phyloP scores from a whole-genome alignment of 2,113 vertebrate species.

The Onychorhynchus coronatus region DNA sequence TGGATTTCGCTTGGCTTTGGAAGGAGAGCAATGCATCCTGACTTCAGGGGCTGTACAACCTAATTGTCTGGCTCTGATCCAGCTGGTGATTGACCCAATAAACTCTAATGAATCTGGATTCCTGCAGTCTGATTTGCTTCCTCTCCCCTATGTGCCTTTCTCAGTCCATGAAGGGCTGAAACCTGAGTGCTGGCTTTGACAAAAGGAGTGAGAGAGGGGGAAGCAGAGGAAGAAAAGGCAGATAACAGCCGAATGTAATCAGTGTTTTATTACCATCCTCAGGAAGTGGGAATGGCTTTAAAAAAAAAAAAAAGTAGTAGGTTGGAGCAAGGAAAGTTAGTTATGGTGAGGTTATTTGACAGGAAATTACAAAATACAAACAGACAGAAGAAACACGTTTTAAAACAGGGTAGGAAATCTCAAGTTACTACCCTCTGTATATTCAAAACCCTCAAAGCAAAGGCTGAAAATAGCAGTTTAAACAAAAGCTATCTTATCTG shows the following conservation, averaged over 20 bases:
- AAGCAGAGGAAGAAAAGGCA: slow-evolving; percentile 55
- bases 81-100: slow-evolving; percentile 67
- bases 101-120: slow-evolving; percentile 68
- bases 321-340: slow-evolving; percentile 79
- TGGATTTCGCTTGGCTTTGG: not conserved
- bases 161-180: slow-evolving; percentile 50
- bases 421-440: slow-evolving; percentile 71
- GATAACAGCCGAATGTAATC: slow-evolving; percentile 78
- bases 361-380: slow-evolving; percentile 84
- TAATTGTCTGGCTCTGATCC: slow-evolving; percentile 49
- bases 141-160: slow-evolving; percentile 15
- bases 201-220: slow-evolving; percentile 37
- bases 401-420: slow-evolving; percentile 76
- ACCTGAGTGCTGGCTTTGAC: slow-evolving; percentile 55
- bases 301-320: slow-evolving; percentile 1
- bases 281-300: slow-evolving; percentile 73
- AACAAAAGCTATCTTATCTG: slow-evolving; percentile 82
- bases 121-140: slow-evolving; percentile 69
- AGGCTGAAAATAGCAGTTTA: slow-evolving; percentile 79
- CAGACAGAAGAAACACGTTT: slow-evolving; percentile 79
- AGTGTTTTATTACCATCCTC: slow-evolving; percentile 81
- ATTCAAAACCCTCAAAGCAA: slow-evolving; percentile 76
- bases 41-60: not conserved
- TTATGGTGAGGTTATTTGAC: slow-evolving; percentile 80
- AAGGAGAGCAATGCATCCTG: not conserved